These are phyloP conservation scores for Chesias legatella DNA, from an alignment of 2,888 invertebrate genomes.

Conservation along the genomic window DNA sequence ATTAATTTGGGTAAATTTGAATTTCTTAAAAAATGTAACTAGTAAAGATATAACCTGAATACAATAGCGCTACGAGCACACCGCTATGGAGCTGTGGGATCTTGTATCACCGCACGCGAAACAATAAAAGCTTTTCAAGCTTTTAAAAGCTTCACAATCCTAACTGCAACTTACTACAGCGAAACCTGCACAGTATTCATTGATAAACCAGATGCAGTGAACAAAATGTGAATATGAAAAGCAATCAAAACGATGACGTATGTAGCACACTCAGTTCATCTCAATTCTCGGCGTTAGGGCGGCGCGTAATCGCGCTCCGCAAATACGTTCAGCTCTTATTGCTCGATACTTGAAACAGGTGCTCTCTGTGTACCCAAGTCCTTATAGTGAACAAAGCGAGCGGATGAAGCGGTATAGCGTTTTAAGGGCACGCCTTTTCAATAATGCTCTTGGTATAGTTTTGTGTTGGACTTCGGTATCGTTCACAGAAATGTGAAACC, in stretches of 20 bases:
- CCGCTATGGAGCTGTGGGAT: no score
- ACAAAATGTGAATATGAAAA: constrained; percentile 13
- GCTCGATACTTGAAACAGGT: constrained; percentile 65
- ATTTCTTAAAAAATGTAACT: no score
- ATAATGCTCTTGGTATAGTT: constrained; percentile 28
- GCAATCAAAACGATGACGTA: constrained; percentile 21
- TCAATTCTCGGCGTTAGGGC: constrained; percentile 44
- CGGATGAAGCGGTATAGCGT: constrained; percentile 52
- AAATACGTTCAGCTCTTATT: constrained; percentile 76
- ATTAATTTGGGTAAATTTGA: no score
- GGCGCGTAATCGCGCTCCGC: constrained; percentile 67
- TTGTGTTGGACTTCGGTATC: constrained; percentile 26
- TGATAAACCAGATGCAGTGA: constrained; percentile 13
- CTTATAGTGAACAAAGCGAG: constrained; percentile 62
- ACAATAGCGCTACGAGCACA: no score
- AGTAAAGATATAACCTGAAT: no score
- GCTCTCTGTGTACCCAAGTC: constrained; percentile 59
- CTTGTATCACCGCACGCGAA: no score
- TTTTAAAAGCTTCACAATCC: no score
- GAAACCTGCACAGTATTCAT: constrained; percentile 13
- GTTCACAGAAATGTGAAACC: constrained; percentile 2
- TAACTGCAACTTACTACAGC: no score
- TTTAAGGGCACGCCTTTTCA: constrained; percentile 34
- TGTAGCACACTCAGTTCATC: constrained; percentile 28
- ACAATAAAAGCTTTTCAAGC: no score